A percentile compares a stretch with the other conserved stretches of the same genome.
Conservation (phyloP, 1,140 invertebrate genomes). For the Chrysopa pallens region DNA sequence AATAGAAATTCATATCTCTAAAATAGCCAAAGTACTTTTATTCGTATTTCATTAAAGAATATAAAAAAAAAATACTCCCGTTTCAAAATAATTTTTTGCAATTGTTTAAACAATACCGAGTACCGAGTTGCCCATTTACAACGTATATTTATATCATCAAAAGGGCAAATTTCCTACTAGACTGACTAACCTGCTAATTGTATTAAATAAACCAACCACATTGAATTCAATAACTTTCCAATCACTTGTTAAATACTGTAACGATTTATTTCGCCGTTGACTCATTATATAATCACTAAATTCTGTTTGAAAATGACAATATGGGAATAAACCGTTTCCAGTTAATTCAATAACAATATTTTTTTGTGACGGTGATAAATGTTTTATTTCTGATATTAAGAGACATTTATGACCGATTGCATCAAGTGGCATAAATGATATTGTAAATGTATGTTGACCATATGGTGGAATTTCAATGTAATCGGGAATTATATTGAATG, state of each 20-base stretch:
- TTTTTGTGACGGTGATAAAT: constrained; percentile 6
- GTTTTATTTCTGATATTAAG: constrained; percentile 5
- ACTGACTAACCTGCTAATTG: constrained; percentile 7
- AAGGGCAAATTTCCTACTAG: too few relatives aligned
- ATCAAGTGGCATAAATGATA: constrained; percentile 11
- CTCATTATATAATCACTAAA: constrained; percentile 19
- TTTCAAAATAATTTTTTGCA: too few relatives aligned
- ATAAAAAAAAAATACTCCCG: too few relatives aligned
- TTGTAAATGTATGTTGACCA: constrained; percentile 3
- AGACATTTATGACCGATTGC: constrained; percentile 7
- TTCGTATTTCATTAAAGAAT: too few relatives aligned
- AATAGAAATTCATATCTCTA: too few relatives aligned
- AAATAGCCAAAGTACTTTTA: too few relatives aligned
- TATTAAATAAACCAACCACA: constrained; percentile 18
- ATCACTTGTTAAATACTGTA: constrained; percentile 3
- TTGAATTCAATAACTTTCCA: constrained; percentile 22
- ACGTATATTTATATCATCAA: too few relatives aligned
- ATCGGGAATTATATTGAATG: constrained; percentile 9
- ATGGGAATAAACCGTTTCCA: constrained; percentile 20
- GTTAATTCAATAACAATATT: constrained; percentile 7
- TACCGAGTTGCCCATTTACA: too few relatives aligned
- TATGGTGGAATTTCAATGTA: constrained; percentile 5
- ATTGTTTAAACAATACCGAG: too few relatives aligned
- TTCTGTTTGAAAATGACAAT: constrained; percentile 24
- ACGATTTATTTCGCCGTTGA: constrained; percentile 9